phyloP scores from a whole-genome alignment of 2,888 invertebrate genomes.

The Lithophane socia region DNA sequence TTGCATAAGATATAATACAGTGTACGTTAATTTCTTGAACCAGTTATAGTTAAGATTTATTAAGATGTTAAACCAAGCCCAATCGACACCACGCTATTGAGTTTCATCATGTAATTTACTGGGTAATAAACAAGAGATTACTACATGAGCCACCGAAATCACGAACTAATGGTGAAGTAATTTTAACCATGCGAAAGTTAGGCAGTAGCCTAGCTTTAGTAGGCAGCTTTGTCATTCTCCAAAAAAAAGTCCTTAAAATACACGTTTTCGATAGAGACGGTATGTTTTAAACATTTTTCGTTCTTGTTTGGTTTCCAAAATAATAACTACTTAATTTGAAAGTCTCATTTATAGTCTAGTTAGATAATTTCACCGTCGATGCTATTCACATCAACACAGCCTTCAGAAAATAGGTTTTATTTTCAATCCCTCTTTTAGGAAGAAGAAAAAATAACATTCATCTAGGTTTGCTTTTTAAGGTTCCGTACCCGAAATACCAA shows the following conservation, averaged over 20 bases:
- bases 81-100: slow-evolving; percentile 19
- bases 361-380: background rate
- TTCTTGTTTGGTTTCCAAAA: background rate
- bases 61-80: slow-evolving; percentile 20
- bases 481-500: no score
- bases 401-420: background rate
- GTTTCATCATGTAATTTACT: slow-evolving; percentile 48
- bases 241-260: background rate
- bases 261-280: background rate
- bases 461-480: background rate
- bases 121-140: slow-evolving; percentile 35
- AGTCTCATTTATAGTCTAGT: background rate
- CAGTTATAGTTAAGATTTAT: slow-evolving; percentile 43
- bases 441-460: background rate
- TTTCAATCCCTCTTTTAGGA: background rate
- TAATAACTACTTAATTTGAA: background rate
- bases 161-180: slow-evolving; percentile 7
- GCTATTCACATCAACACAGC: background rate
- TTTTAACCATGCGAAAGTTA: background rate
- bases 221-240: background rate
- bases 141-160: slow-evolving; percentile 10
- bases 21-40: slow-evolving; percentile 27
- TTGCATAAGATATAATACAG: slow-evolving; percentile 45
- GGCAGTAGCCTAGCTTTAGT: background rate
- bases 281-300: background rate